Evolutionary conservation across 2,113 vertebrate species (phyloP).

Genomic region (Sebastes schlegelii): DNA sequence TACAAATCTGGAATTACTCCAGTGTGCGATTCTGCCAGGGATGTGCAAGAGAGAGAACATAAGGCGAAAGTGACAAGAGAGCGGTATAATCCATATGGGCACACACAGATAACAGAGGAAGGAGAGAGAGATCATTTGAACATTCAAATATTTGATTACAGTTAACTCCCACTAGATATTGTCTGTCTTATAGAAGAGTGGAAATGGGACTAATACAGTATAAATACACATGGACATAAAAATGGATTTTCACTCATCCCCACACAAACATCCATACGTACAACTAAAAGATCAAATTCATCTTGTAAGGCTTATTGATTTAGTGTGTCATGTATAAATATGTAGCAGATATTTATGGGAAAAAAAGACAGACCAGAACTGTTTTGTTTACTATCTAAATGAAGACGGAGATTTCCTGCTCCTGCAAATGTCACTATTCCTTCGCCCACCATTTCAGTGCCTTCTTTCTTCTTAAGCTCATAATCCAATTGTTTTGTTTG

Average conservation of each 20-base stretch:
- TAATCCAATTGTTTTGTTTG: slow-evolving; percentile 71
- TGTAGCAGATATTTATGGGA: slow-evolving; percentile 6
- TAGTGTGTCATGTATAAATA: slow-evolving; percentile 3
- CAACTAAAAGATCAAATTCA: not conserved
- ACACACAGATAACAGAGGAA: slow-evolving; percentile 1
- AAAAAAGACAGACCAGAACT: not conserved
- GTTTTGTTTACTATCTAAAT: slow-evolving; percentile 31
- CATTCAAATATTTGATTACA: slow-evolving; percentile 20
- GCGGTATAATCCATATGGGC: slow-evolving; percentile 26
- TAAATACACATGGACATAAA: not conserved
- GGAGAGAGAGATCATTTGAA: not conserved
- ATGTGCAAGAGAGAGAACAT: slow-evolving; percentile 20
- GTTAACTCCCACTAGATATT: not conserved
- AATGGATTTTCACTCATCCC: not conserved
- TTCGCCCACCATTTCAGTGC: slow-evolving; percentile 30
- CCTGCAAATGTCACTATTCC: slow-evolving; percentile 53
- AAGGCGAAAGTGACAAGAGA: slow-evolving; percentile 26
- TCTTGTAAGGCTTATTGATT: not conserved
- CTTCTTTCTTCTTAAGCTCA: slow-evolving; percentile 65
- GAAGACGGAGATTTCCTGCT: slow-evolving; percentile 38
- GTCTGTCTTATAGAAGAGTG: not conserved
- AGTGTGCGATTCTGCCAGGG: slow-evolving; percentile 11
- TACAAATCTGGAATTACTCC: slow-evolving; percentile 43
- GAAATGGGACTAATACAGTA: not conserved
- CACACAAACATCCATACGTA: not conserved